Percentiles rank a stretch among this genome's conserved stretches.
Conservation (phyloP, 2,113 vertebrate genomes). For the Calyptommatus sinebrachiatus region DNA sequence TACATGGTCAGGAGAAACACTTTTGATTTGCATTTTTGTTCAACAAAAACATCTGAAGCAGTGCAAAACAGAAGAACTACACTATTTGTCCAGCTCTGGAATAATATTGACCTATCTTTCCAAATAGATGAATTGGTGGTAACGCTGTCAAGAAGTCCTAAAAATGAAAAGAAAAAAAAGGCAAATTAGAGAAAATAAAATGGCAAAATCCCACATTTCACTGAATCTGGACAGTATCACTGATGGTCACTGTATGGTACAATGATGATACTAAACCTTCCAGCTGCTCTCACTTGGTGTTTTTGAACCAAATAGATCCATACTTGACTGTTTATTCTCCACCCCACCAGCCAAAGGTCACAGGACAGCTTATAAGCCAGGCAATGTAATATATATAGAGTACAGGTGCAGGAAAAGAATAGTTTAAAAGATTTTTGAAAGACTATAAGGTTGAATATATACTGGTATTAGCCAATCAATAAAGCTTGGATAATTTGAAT, state of each 20-base stretch:
- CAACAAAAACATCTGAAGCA: slow-evolving; percentile 41
- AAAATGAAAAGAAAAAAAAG: slow-evolving; percentile 45
- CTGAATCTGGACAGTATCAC: not conserved
- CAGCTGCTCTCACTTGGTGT: not conserved
- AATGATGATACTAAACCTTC: not conserved
- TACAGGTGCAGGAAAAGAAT: too few species aligned
- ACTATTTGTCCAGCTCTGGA: slow-evolving; percentile 76
- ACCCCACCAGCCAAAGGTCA: too few species aligned
- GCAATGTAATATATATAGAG: too few species aligned
- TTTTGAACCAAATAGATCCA: not conserved
- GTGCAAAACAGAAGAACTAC: slow-evolving; percentile 52
- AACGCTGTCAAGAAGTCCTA: slow-evolving; percentile 80
- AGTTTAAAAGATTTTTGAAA: too few species aligned
- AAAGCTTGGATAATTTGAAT: not conserved
- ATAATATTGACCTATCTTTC: slow-evolving; percentile 76
- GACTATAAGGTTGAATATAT: too few species aligned
- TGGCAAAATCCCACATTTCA: not conserved
- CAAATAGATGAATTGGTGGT: slow-evolving; percentile 74
- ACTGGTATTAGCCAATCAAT: not conserved
- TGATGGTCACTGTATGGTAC: not conserved
- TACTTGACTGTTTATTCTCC: too few species aligned
- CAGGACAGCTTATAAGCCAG: too few species aligned
- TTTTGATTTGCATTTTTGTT: slow-evolving; percentile 20
- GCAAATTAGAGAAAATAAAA: slow-evolving; percentile 9
- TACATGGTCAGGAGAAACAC: not conserved